Evolutionary conservation across 2,888 invertebrate genomes (phyloP).

Genomic region (Lasius fuliginosus): DNA sequence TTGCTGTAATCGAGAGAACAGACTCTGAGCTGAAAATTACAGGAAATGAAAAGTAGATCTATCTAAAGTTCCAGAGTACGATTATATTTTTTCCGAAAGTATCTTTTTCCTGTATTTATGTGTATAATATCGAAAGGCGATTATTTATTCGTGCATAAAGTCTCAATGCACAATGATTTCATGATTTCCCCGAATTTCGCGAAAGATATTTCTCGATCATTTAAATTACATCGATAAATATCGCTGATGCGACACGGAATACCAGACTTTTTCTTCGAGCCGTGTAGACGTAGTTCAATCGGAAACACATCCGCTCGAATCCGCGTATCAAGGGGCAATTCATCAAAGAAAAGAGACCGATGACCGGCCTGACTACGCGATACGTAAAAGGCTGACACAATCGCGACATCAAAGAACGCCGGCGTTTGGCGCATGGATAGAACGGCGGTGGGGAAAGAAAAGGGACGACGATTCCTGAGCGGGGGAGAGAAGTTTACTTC

Average conservation of each 20-base stretch:
- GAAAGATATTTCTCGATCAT: not conserved
- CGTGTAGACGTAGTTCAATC: not conserved
- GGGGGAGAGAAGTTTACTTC: slow-evolving; percentile 77
- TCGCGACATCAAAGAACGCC: slow-evolving; percentile 68
- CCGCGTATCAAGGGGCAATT: not conserved
- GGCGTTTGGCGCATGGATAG: slow-evolving; percentile 65
- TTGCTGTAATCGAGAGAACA: not conserved
- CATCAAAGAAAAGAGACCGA: slow-evolving; percentile 34
- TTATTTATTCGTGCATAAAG: not conserved
- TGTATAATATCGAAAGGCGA: not conserved
- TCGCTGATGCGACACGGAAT: not conserved
- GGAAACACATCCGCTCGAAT: not conserved
- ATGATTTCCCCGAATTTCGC: not conserved
- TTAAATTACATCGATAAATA: not conserved
- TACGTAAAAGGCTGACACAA: slow-evolving; percentile 43
- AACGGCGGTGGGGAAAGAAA: slow-evolving; percentile 61
- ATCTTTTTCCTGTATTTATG: not conserved
- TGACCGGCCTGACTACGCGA: slow-evolving; percentile 41
- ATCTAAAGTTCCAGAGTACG: not conserved
- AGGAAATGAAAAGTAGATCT: not conserved
- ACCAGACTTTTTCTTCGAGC: not conserved
- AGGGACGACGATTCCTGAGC: slow-evolving; percentile 57
- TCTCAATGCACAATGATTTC: not conserved
- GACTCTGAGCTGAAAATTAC: not conserved
- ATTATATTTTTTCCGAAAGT: not conserved